Evolutionary conservation across 2,797 vertebrate genomes (phyloP).

Genomic region (Morus bassanus): DNA sequence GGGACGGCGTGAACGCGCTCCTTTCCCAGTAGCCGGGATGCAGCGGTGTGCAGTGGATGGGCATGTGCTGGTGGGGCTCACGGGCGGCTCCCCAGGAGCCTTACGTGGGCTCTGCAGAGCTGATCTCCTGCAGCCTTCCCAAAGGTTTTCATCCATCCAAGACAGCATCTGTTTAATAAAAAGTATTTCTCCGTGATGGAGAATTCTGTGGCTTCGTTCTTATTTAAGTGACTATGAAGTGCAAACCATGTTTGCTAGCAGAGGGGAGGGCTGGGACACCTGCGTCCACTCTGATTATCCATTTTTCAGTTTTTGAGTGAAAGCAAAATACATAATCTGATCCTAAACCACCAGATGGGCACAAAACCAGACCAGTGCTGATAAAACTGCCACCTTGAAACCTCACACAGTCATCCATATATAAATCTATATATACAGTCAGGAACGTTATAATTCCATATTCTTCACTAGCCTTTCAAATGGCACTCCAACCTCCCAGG

Average conservation of each 20-base stretch:
- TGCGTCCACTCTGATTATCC: not conserved
- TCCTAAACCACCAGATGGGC: not conserved
- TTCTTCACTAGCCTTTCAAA: not conserved
- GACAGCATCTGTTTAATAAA: not conserved
- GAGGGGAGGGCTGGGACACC: not conserved
- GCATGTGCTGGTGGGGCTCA: not conserved
- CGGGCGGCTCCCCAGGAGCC: not conserved
- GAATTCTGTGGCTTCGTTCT: not conserved
- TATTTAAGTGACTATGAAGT: not conserved
- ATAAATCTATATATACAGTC: not conserved
- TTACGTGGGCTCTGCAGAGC: not conserved
- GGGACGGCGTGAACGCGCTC: accelerated
- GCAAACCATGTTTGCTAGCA: not conserved
- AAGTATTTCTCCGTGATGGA: not conserved
- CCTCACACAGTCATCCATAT: not conserved
- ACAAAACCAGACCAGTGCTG: not conserved
- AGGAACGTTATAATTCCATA: not conserved
- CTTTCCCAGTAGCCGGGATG: not conserved
- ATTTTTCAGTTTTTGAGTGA: not conserved
- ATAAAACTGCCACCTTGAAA: not conserved
- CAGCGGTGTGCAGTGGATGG: accelerated
- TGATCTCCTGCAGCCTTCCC: not conserved
- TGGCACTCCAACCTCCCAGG: not conserved
- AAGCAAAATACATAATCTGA: not conserved
- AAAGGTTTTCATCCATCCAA: not conserved